Evolutionary conservation across 2,797 vertebrate species (phyloP), one percentile per base, ranked within the genome.

Genomic region (Nyctibius grandis): DNA sequence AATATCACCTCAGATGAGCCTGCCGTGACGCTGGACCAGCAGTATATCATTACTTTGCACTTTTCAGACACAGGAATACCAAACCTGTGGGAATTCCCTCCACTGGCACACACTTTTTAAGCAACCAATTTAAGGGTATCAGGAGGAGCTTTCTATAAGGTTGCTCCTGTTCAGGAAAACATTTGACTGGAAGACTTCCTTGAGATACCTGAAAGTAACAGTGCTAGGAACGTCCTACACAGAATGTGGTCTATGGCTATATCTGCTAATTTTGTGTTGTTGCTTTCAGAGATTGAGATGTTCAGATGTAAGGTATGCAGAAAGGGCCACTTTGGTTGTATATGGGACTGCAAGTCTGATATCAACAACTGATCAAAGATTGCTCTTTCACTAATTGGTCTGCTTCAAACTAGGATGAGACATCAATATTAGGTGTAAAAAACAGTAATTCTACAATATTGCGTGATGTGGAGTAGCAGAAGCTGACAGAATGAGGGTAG

Each of bases 241-340:
- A 91, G 17, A 74, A 44, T 9, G 26, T 0, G 1, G 21, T 31
- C 51, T 51, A 11, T 23, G 48, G 31, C 20, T 80, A n/a, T 34
- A 70, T 7, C 33, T 74, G 47, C 36, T 42, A 54, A 69, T 7
- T 29, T 45, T 77, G 29, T 50, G 19, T 36, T 90, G 73, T n/a
- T 77, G 0, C 42, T 47, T 67, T 31, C 44, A 28, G 47, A 21
- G 15, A 40, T 5, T 1, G 0, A 86, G 34, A 45, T 10, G 12
- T 50, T 69, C 54, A 23, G 33, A 31, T 10, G 21, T 33, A 40
- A 54, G n/a, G 8, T 29, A 36, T 4, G 7, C 28, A 18, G 40
- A 85, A 60, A 9, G 4, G 28, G 16, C 9, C 18, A 16, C 26
- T 91, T 51, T 8, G 8, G 23, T 44, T 60, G 23, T 28, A 80